A percentile compares a stretch with the other conserved stretches of the same genome.
Conservation (phyloP, 2,797 vertebrate species). For the Leuciscus waleckii region DNA sequence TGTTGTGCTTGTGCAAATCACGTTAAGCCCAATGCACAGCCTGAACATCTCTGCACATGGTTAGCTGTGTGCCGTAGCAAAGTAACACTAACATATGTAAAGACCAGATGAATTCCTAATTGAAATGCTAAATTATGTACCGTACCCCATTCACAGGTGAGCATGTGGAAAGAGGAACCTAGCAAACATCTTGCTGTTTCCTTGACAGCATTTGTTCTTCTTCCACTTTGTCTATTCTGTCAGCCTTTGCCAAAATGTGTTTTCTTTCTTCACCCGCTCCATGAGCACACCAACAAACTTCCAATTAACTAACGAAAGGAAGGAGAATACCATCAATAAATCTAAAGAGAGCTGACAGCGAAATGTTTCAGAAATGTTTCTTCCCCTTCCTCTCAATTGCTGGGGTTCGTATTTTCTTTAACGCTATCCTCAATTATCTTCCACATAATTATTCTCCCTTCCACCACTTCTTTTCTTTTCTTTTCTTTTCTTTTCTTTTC, state of each 20-base stretch:
- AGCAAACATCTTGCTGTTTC: conserved; percentile 5
- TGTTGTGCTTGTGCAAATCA: conserved; percentile 7
- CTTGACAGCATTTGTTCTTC: conserved; percentile 65
- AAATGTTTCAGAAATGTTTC: conserved; percentile 48
- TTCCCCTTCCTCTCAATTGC: conserved; percentile 36
- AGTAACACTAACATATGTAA: conserved; percentile 12
- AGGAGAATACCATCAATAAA: conserved; percentile 70
- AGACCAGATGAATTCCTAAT: conserved; percentile 4
- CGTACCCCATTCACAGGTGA: not conserved
- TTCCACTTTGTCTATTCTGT: conserved; percentile 70
- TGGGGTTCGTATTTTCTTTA: conserved; percentile 55
- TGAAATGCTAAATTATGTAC: not conserved
- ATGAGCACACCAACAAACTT: conserved; percentile 64
- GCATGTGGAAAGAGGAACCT: conserved; percentile 8
- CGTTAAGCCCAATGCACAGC: not conserved
- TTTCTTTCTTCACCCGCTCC: conserved; percentile 68
- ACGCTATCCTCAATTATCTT: conserved; percentile 28
- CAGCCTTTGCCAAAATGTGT: conserved; percentile 72
- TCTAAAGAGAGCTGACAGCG: conserved; percentile 63
- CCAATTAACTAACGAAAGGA: conserved; percentile 74
- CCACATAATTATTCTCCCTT: conserved; percentile 29
- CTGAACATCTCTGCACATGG: not conserved
- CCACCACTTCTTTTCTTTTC: conserved; percentile 50
- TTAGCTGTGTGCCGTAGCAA: not conserved
- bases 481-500: conserved; percentile 29